Evolutionary conservation across 2,888 invertebrate genomes (phyloP).

Genomic region (Ypsolopha scabrella): DNA sequence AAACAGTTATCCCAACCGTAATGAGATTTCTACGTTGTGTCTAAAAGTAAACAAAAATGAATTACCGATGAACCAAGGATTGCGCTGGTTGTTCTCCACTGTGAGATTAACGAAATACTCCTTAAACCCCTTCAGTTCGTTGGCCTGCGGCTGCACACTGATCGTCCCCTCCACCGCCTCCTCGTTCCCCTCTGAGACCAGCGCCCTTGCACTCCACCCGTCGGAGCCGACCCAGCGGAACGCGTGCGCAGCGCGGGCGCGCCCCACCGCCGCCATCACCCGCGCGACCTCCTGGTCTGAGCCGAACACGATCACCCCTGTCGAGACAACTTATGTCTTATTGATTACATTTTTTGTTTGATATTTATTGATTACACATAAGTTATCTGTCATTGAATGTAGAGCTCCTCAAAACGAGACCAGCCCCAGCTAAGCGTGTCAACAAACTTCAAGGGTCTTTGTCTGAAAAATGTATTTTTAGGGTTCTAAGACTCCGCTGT

Average conservation of each 20-base stretch:
- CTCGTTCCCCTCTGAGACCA: slow-evolving; percentile 89
- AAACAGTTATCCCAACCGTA: too few relatives aligned
- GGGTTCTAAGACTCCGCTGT: too few relatives aligned
- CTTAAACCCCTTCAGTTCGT: slow-evolving; percentile 86
- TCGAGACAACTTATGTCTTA: slow-evolving; percentile 11
- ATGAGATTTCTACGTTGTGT: too few relatives aligned
- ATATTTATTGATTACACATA: too few relatives aligned
- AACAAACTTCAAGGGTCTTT: too few relatives aligned
- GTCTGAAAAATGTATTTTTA: too few relatives aligned
- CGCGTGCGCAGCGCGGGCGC: slow-evolving; percentile 84
- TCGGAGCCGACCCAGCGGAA: slow-evolving; percentile 98
- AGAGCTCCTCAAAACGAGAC: too few relatives aligned
- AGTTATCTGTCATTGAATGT: too few relatives aligned
- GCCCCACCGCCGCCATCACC: slow-evolving; percentile 90
- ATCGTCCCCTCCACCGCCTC: slow-evolving; percentile 82
- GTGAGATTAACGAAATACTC: slow-evolving; percentile 88
- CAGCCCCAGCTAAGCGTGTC: too few relatives aligned
- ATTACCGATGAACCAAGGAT: slow-evolving; percentile 96
- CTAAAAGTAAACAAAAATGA: slow-evolving; percentile 10
- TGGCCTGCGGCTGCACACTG: slow-evolving; percentile 93
- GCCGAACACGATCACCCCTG: slow-evolving; percentile 95
- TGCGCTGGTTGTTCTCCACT: slow-evolving; percentile 87
- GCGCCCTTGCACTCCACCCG: slow-evolving; percentile 92
- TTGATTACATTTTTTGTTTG: too few relatives aligned
- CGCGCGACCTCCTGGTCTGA: slow-evolving; percentile 97